Evolutionary conservation across 2,113 vertebrate genomes (phyloP).

Genomic region (Phylloscopus whistleri): DNA sequence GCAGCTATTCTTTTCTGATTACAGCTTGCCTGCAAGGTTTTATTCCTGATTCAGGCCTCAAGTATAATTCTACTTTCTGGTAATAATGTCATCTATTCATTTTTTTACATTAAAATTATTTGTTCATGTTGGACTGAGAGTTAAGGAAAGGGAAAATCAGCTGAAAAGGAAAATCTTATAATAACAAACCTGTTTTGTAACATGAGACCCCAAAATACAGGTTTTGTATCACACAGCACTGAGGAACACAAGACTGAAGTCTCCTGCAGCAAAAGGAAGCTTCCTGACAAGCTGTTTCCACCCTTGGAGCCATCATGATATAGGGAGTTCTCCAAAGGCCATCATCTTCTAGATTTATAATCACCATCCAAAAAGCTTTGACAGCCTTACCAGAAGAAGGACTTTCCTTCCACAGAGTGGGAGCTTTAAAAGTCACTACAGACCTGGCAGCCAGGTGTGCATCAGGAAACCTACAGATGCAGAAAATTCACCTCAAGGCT

Average conservation of each 20-base stretch:
- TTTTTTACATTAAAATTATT: neutral
- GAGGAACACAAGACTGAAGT: neutral
- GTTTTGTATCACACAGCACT: neutral
- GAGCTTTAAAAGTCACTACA: neutral
- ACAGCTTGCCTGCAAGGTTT: neutral
- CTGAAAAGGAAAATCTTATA: neutral
- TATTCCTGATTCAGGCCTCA: neutral
- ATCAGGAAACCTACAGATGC: neutral
- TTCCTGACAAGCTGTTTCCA: neutral
- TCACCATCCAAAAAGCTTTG: neutral
- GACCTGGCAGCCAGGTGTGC: neutral
- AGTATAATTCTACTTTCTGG: neutral
- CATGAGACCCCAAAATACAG: neutral
- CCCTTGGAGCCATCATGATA: neutral
- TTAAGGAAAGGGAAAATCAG: neutral
- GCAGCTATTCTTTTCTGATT: neutral
- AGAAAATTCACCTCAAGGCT: neutral
- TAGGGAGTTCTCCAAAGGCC: neutral
- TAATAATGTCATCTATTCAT: neutral
- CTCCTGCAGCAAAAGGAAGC: neutral
- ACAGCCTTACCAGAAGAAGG: neutral
- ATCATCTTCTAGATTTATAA: neutral
- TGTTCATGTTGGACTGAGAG: neutral
- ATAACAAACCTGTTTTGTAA: neutral
- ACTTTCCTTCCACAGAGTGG: fast-evolving